Evolutionary conservation across 1,140 invertebrate species (phyloP), one percentile per base, ranked within the genome.

Genomic region (Trypoxylus dichotomus): DNA sequence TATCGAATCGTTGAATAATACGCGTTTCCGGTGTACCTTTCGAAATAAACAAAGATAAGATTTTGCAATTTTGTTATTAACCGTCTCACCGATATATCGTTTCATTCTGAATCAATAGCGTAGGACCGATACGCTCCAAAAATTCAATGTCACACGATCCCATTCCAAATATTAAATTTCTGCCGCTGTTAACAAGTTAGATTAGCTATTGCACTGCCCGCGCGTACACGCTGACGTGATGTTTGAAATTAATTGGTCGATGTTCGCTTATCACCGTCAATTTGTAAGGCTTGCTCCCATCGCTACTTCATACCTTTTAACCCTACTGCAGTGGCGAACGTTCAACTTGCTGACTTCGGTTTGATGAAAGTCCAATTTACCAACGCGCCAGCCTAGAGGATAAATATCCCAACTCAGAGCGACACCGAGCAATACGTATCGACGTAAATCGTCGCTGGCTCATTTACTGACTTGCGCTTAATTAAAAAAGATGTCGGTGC

Each of bases 171-270:
- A 68, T 68, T 68, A 68, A 29, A 68, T 68, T 68, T 68, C 60
- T 68, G 60, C 60, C 24, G 19, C 60, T 10, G 60, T 27, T 24
- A 29, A 68, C 60, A 68, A 11, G 15, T 68, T 21, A 68, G 60
- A 68, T 68, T 68, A 68, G 60, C 47, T 54, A 6, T 68, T 68
- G 60, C 13, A n/a, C 47, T 13, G 7, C 27, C 24, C 60, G 25
- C 8, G 60, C 21, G 27, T 29, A 29, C 60, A 68, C 25, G 60
- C 24, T 68, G 2, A 68, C 60, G 60, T 68, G 60, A 68, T 29
- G 60, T 15, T 68, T 7, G 19, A 68, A 68, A 68, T 68, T 68
- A 68, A 68, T 68, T 68, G 25, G 60, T 68, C 13, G 60, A 68
- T 68, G 60, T 68, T 13, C 60, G 60, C 25, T 68, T 68, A 68